These are phyloP conservation scores for Eulemur albifrons DNA, from an alignment of 2,797 vertebrate genomes.

Conservation along the genomic window DNA sequence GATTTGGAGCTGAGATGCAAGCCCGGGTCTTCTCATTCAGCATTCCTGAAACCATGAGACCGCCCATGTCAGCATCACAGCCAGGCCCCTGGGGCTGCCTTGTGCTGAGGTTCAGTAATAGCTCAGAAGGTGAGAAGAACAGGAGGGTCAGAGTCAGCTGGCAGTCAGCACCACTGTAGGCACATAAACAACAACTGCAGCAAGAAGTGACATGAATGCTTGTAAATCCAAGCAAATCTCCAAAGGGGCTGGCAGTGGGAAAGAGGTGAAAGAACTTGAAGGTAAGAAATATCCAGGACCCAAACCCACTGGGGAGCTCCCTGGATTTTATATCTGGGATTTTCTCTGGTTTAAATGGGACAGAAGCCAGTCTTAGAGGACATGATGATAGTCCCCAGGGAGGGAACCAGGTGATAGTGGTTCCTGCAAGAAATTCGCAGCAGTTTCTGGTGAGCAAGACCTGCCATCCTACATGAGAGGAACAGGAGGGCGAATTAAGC, in stretches of 20 bases:
- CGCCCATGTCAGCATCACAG: not conserved
- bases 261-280: not conserved
- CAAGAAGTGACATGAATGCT: not conserved
- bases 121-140: not conserved
- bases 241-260: not conserved
- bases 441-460: not conserved
- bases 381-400: not conserved
- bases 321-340: not conserved
- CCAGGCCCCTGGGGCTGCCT: not conserved
- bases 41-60: not conserved
- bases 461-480: not conserved
- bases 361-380: not conserved
- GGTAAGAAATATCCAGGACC: not conserved
- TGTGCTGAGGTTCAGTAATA: not conserved
- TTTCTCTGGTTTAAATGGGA: not conserved
- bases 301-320: fast-evolving
- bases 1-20: not conserved
- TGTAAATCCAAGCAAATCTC: not conserved
- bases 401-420: not conserved
- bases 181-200: not conserved
- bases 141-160: not conserved
- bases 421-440: not conserved
- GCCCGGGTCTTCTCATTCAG: not conserved
- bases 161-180: no score
- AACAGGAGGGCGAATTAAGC: not conserved